Base-by-base conservation (phyloP, 1,140 invertebrate genomes). In the Nomia melanderi region DNA sequence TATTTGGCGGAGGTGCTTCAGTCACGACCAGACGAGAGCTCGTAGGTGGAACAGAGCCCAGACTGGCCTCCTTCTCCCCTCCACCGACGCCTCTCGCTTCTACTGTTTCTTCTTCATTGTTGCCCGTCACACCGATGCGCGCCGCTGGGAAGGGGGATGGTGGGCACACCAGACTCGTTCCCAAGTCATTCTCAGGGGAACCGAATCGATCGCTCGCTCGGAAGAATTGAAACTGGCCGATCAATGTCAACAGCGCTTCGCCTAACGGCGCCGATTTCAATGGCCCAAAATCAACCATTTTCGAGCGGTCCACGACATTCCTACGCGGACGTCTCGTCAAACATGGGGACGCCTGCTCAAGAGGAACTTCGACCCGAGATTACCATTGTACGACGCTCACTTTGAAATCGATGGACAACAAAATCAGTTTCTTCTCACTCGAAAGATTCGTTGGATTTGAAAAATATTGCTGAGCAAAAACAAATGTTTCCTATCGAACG, bases 1-100 rank as follows among this genome's bases (percentile, higher is more conserved):
- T 78, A 86, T 85, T 85, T 82, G 72, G 66, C 69, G 81, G 63
- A 84, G 81, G 74, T 67, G 77, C 83, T 65, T 79, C 75, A 60
- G 60, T 82, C 74, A 73, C 69, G 69, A 64, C 29, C 70, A 74
- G 60, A 77, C 66, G 29, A 44, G 50, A 41, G 53, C 25, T 78
- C 70, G 71, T 84, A 83, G 81, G 80, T 86, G 76, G 76, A 81
- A 81, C 80, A 41, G 73, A 81, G 70, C n/a, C 59, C 56, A 53
- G 75, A 75, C 80, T 74, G 71, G 47, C 54, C 80, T 82, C 66
- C 53, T 72, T 82, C 56, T 65, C 57, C 50, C 33, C 47, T 36
- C 44, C 1, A 8, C 47, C 20, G 5, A 4, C 4, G 7, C 20
- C n/a, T 31, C 23, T 31, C 41, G 29, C 65, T 41, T 62, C 74